A percentile compares a stretch with the other conserved stretches of the same genome.
Conservation (phyloP, 2,113 vertebrate genomes). For the Chiloscyllium plagiosum region DNA sequence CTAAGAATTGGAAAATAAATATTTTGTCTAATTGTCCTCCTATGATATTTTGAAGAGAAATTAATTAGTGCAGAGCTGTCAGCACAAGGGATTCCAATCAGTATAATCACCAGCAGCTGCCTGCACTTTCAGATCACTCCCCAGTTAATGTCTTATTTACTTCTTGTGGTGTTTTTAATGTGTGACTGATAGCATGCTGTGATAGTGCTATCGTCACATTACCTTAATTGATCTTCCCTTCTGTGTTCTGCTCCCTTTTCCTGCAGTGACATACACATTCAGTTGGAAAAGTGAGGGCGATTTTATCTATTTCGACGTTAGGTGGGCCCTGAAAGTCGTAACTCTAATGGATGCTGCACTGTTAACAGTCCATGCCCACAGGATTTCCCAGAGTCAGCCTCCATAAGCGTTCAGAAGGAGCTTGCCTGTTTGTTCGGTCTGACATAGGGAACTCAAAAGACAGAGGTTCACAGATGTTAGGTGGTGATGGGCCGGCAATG, state of each 20-base stretch:
- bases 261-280: neutral
- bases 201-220: neutral
- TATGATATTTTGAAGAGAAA: neutral
- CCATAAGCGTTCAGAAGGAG: neutral
- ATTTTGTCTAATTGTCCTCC: neutral
- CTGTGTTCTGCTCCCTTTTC: neutral
- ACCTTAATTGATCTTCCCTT: neutral
- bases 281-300: neutral
- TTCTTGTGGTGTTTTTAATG: neutral
- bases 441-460: too few relatives aligned
- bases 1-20: neutral
- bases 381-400: neutral
- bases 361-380: neutral
- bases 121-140: neutral
- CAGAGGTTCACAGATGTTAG: neutral
- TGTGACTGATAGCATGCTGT: neutral
- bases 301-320: neutral
- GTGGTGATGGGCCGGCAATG: neutral
- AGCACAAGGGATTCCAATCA: neutral
- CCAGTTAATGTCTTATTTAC: slow-evolving; percentile 9
- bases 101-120: neutral
- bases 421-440: neutral
- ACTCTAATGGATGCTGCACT: neutral
- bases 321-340: neutral
- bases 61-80: neutral